Evolutionary conservation across 2,113 vertebrate genomes (phyloP).

Genomic region (Mesembrinibis cayennensis): DNA sequence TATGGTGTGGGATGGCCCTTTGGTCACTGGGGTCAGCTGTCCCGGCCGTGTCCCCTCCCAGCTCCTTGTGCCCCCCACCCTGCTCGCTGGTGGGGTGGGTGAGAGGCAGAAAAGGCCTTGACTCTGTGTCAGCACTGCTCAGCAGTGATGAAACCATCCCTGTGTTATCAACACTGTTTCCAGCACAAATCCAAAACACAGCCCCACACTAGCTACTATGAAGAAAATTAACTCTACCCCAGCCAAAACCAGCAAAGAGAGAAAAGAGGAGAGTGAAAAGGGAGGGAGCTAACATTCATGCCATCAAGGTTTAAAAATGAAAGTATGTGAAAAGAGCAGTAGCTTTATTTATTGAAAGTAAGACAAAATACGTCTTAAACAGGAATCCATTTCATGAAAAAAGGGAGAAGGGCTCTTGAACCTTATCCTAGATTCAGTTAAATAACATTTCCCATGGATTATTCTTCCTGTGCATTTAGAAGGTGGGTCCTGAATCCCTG

Average conservation of each 20-base stretch:
- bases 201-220: too few relatives aligned
- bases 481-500: neutral
- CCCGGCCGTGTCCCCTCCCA: too few relatives aligned
- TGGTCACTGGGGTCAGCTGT: too few relatives aligned
- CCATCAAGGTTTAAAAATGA: neutral
- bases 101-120: too few relatives aligned
- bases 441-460: neutral
- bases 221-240: too few relatives aligned
- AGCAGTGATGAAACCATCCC: too few relatives aligned
- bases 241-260: neutral
- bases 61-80: too few relatives aligned
- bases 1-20: too few relatives aligned
- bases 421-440: neutral
- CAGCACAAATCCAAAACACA: too few relatives aligned
- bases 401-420: neutral
- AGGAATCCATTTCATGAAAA: neutral
- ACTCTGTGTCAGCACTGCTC: too few relatives aligned
- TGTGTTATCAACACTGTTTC: too few relatives aligned
- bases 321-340: neutral
- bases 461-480: neutral
- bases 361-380: neutral
- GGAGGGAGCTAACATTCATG: neutral
- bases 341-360: neutral
- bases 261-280: neutral
- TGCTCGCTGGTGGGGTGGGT: too few relatives aligned